A percentile compares a stretch with the other conserved stretches of the same genome.
Conservation (phyloP, 2,113 vertebrate genomes). For the Pluvianellus socialis region DNA sequence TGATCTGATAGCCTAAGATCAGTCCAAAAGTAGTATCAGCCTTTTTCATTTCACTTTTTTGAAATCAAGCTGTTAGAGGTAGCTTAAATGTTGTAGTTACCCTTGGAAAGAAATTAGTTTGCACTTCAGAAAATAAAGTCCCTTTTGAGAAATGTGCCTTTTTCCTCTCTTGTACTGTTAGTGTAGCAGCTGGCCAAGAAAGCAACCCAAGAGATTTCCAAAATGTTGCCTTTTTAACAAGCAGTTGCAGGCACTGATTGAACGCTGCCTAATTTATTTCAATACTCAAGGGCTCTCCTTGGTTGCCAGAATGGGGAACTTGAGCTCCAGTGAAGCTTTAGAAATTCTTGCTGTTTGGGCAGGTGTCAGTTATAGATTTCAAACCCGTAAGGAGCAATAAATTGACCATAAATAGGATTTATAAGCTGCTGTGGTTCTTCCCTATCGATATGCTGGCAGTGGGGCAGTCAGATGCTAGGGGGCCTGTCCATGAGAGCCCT, state of each 20-base stretch:
- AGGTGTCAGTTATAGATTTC: slow-evolving; percentile 1
- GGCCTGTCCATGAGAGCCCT: neutral
- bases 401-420: neutral
- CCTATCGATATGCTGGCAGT: neutral
- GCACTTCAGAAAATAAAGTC: slow-evolving; percentile 23
- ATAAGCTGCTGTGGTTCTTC: neutral
- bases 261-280: slow-evolving; percentile 13
- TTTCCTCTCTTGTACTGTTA: neutral
- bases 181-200: neutral
- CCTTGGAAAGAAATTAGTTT: slow-evolving; percentile 1
- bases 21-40: neutral
- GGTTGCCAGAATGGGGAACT: neutral
- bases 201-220: neutral
- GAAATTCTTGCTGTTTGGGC: neutral
- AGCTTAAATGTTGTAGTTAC: neutral
- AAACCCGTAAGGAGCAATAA: neutral
- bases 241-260: neutral
- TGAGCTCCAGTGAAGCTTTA: neutral
- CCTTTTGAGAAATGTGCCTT: neutral
- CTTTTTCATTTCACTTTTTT: neutral
- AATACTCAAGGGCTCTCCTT: neutral
- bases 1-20: slow-evolving; percentile 3
- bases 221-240: slow-evolving; percentile 25
- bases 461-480: neutral
- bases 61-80: neutral